phyloP scores from a whole-genome alignment of 2,888 invertebrate species.

The Steinernema hermaphroditum region DNA sequence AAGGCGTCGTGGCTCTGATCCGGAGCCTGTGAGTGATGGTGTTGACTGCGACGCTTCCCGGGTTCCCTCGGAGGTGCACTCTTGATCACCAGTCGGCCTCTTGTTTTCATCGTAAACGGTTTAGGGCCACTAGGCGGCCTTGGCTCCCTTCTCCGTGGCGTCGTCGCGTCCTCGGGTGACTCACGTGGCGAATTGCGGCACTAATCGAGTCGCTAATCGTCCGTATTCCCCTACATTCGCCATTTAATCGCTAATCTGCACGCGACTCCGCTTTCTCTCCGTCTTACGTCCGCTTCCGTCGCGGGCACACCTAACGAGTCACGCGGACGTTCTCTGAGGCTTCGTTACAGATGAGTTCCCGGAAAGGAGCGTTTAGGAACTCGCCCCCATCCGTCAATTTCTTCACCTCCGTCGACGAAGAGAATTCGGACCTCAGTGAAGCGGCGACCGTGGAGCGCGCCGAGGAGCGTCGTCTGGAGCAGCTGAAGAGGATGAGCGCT shows the following conservation, averaged over 20 bases:
- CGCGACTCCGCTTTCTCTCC: slow-evolving; percentile 8
- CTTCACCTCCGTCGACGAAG: slow-evolving; percentile 43
- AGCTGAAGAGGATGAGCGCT: slow-evolving; percentile 18
- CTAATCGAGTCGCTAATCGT: slow-evolving; percentile 18
- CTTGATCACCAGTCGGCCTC: background rate
- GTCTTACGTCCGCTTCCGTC: background rate
- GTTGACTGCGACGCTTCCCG: background rate
- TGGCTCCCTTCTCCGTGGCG: background rate
- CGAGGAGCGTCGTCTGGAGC: slow-evolving; percentile 25
- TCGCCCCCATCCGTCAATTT: slow-evolving; percentile 44
- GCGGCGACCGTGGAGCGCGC: slow-evolving; percentile 30
- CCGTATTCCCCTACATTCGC: background rate
- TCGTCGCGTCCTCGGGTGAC: background rate
- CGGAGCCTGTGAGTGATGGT: no score
- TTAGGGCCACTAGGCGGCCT: no score
- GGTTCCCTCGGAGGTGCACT: background rate
- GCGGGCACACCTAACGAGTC: background rate
- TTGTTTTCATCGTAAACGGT: background rate
- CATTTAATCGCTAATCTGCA: background rate
- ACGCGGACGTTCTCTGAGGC: slow-evolving; percentile 11
- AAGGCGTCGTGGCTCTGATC: no score
- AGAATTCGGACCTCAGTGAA: slow-evolving; percentile 34
- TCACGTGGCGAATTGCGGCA: background rate
- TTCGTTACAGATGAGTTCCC: slow-evolving; percentile 1
- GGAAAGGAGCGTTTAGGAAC: slow-evolving; percentile 5